Percentiles rank a stretch among this genome's conserved stretches.
phyloP scores from a whole-genome alignment of 2,797 vertebrate genomes.

The Alfaro cultratus region DNA sequence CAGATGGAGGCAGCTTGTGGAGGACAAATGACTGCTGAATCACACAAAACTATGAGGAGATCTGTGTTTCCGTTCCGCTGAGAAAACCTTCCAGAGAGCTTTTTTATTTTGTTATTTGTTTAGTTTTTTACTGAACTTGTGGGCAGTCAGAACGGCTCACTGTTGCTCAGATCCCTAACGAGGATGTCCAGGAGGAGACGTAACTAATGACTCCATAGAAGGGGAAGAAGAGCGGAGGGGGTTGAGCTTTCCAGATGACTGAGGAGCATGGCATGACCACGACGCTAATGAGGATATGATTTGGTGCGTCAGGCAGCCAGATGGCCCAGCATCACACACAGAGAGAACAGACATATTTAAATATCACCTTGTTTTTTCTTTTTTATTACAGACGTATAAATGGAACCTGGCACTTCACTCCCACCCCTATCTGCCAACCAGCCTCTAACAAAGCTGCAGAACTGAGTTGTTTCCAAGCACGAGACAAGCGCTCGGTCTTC shows the following conservation, averaged over 20 bases:
- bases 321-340: slow-evolving; percentile 68
- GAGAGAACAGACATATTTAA: slow-evolving; percentile 67
- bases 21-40: slow-evolving; percentile 31
- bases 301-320: slow-evolving; percentile 60
- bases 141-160: not conserved
- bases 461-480: slow-evolving; percentile 41
- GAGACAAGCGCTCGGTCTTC: slow-evolving; percentile 45
- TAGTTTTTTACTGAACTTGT: not conserved
- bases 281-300: slow-evolving; percentile 70
- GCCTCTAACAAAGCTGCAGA: slow-evolving; percentile 28
- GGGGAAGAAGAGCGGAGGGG: not conserved
- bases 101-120: not conserved
- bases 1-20: slow-evolving; percentile 41
- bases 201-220: slow-evolving; percentile 52
- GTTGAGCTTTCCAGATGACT: slow-evolving; percentile 64
- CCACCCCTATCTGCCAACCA: slow-evolving; percentile 33
- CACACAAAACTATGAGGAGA: slow-evolving; percentile 3
- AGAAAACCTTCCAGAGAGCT: not conserved
- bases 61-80: not conserved
- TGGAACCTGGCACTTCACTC: slow-evolving; percentile 72
- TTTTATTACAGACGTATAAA: slow-evolving; percentile 75
- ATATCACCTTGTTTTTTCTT: slow-evolving; percentile 59
- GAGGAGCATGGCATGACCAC: slow-evolving; percentile 63
- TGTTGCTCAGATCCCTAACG: slow-evolving; percentile 29
- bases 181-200: slow-evolving; percentile 52